Evolutionary conservation across 1,140 invertebrate species (phyloP).

Genomic region (Limonius californicus): DNA sequence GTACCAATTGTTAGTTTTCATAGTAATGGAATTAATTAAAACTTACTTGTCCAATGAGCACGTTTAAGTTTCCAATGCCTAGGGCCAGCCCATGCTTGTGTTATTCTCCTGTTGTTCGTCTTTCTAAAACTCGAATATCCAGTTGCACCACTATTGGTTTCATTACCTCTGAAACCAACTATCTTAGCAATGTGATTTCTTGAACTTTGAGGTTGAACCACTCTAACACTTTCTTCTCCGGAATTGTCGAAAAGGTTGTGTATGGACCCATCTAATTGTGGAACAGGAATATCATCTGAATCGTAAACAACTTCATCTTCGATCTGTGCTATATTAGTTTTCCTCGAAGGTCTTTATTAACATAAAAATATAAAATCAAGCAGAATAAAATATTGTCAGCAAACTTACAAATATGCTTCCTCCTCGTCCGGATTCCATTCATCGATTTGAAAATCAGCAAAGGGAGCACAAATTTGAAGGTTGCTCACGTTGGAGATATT

Average conservation of each 20-base stretch:
- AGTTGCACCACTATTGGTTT: too few relatives aligned
- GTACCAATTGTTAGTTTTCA: too few relatives aligned
- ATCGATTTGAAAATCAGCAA: conserved; percentile 50
- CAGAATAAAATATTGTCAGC: conserved; percentile 27
- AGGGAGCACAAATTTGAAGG: conserved; percentile 30
- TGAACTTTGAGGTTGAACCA: too few relatives aligned
- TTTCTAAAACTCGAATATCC: not conserved
- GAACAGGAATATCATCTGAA: conserved; percentile 43
- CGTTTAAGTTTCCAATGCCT: conserved; percentile 68
- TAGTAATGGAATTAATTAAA: too few relatives aligned
- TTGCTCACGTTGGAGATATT: not conserved
- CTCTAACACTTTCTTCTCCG: too few relatives aligned
- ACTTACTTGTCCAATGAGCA: conserved; percentile 22
- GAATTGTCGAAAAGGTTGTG: conserved; percentile 28
- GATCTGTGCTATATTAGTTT: not conserved
- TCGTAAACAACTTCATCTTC: not conserved
- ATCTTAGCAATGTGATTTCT: too few relatives aligned
- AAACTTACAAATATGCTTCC: conserved; percentile 27
- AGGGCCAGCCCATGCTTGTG: conserved; percentile 69
- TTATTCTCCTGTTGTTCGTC: not conserved
- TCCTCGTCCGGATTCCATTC: conserved; percentile 54
- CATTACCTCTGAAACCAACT: too few relatives aligned
- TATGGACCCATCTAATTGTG: conserved; percentile 40
- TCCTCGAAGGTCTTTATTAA: not conserved
- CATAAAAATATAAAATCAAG: too few relatives aligned